Percentiles rank a stretch among this genome's conserved stretches.
These are phyloP conservation scores for Dryobotodes eremita DNA, from an alignment of 2,888 invertebrate species.

Conservation along the genomic window DNA sequence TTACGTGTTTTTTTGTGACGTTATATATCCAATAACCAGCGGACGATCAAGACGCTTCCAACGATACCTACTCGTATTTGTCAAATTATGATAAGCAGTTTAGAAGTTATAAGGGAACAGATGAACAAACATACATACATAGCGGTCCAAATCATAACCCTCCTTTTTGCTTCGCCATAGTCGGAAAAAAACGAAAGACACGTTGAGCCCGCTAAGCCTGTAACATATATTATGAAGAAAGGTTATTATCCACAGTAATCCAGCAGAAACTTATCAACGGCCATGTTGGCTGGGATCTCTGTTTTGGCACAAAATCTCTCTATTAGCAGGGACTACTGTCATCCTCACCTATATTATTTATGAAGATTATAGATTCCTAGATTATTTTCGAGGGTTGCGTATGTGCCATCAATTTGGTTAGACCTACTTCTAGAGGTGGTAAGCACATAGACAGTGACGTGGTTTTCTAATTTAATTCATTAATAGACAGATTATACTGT, in stretches of 20 bases:
- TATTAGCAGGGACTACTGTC: not conserved
- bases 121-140: no score
- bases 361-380: constrained; percentile 1
- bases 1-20: no score
- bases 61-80: no score
- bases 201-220: constrained; percentile 39
- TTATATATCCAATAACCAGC: no score
- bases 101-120: no score
- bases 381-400: not conserved
- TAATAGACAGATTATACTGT: not conserved
- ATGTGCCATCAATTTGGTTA: no score
- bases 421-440: not conserved
- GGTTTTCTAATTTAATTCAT: not conserved
- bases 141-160: no score
- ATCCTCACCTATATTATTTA: constrained; percentile 22
- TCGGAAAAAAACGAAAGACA: constrained; percentile 25
- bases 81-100: no score
- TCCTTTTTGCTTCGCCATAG: no score
- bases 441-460: not conserved
- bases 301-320: constrained; percentile 27
- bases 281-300: constrained; percentile 5
- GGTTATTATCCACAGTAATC: constrained; percentile 44
- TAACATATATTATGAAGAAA: constrained; percentile 23
- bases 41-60: no score
- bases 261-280: constrained; percentile 21